These are phyloP conservation scores for Ceyx erithaca DNA, from an alignment of 2,797 vertebrate genomes.

Conservation along the genomic window DNA sequence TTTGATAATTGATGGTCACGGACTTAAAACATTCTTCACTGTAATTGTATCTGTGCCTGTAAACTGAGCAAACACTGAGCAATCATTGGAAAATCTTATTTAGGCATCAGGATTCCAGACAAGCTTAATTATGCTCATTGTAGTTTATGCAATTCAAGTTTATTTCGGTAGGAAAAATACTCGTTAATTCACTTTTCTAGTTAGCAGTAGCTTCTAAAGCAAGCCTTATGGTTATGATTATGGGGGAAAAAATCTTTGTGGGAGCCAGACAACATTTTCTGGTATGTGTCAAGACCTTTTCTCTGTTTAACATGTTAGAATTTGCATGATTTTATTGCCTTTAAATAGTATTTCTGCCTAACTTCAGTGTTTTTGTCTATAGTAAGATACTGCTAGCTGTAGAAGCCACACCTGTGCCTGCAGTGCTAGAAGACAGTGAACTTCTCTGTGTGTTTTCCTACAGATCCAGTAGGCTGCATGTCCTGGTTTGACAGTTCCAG, in stretches of 20 bases:
- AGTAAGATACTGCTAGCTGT: neutral
- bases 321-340: conserved; percentile 39
- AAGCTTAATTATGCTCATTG: conserved; percentile 11
- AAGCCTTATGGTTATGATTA: neutral
- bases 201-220: conserved; percentile 1
- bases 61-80: conserved; percentile 37
- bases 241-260: neutral
- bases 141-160: conserved; percentile 11
- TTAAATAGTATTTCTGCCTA: conserved; percentile 36
- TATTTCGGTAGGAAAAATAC: neutral
- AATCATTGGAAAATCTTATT: conserved; percentile 33
- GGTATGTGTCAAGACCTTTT: conserved; percentile 49
- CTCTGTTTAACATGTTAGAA: conserved; percentile 32
- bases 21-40: conserved; percentile 6
- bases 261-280: neutral
- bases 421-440: neutral
- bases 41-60: conserved; percentile 56
- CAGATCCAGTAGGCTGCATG: neutral
- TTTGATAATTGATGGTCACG: neutral
- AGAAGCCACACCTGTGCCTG: neutral
- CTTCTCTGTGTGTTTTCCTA: conserved; percentile 7
- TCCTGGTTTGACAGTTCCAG: too few relatives aligned
- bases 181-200: conserved; percentile 31
- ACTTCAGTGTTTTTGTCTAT: neutral
- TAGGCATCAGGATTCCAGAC: neutral